Percentiles rank a stretch among this genome's conserved stretches.
Evolutionary conservation across 2,888 invertebrate genomes (phyloP).

Genomic region (Mantis religiosa): DNA sequence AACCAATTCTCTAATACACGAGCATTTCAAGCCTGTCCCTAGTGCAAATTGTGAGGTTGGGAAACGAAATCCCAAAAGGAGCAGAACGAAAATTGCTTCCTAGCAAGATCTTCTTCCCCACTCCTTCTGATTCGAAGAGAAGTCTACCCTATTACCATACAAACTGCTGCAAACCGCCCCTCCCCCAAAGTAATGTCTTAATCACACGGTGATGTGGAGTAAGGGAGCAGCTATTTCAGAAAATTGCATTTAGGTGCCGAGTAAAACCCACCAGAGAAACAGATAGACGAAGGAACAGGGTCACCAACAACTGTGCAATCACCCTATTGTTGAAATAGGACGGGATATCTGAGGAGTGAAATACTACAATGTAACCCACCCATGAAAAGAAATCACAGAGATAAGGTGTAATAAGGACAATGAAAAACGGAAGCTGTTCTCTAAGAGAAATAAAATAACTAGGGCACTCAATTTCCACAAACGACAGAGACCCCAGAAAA

Average conservation of each 20-base stretch:
- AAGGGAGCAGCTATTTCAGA: constrained; percentile 15
- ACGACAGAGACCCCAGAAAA: too few species aligned
- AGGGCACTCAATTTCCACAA: too few species aligned
- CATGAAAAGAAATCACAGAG: background rate
- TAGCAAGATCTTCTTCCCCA: background rate
- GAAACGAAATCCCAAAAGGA: background rate
- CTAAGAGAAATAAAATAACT: too few species aligned
- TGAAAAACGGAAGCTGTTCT: too few species aligned
- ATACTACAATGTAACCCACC: background rate
- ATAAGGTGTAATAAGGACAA: too few species aligned
- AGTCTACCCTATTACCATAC: constrained; percentile 14
- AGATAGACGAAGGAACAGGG: background rate
- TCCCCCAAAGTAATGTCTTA: constrained; percentile 18
- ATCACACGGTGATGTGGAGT: constrained; percentile 20
- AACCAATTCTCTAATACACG: background rate
- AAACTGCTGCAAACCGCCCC: background rate
- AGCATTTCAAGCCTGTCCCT: background rate
- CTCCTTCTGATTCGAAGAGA: background rate
- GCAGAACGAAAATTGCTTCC: background rate
- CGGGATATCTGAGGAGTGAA: background rate
- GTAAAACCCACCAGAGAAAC: background rate
- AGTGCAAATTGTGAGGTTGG: background rate
- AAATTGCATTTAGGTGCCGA: constrained; percentile 21
- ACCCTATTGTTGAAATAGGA: background rate
- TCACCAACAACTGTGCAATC: background rate